Conservation (phyloP, 2,797 vertebrate genomes). For the Amphiprion clarkii region DNA sequence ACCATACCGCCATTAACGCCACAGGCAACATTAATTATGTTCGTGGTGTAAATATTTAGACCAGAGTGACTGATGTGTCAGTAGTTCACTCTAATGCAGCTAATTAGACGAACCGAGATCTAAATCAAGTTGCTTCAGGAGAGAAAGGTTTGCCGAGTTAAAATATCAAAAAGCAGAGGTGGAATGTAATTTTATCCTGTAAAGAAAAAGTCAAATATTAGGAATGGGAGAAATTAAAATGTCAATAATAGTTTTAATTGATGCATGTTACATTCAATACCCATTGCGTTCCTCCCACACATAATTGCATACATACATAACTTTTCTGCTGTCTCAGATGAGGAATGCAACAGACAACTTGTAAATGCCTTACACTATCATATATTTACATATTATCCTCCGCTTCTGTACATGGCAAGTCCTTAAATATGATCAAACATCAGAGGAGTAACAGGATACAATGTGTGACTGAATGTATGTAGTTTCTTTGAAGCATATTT, state of each 20-base stretch:
- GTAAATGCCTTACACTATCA: conserved; percentile 86
- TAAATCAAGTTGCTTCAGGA: not conserved
- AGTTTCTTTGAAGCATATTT: conserved; percentile 73
- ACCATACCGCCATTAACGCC: not conserved
- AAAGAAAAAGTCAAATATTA: conserved; percentile 52
- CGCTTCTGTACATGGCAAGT: conserved; percentile 89
- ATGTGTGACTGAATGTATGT: conserved; percentile 78
- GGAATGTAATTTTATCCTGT: conserved; percentile 21
- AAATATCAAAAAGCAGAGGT: conserved; percentile 15
- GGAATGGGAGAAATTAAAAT: conserved; percentile 70
- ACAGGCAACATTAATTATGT: not conserved
- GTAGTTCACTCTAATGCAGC: not conserved
- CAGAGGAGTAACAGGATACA: conserved; percentile 77
- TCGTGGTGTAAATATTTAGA: not conserved
- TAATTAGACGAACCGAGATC: not conserved
- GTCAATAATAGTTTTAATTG: conserved; percentile 95
- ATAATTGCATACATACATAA: conserved; percentile 90
- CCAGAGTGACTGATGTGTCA: not conserved
- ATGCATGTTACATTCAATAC: conserved; percentile 96
- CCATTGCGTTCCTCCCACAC: conserved; percentile 90
- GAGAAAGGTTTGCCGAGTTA: not conserved
- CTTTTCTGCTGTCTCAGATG: conserved; percentile 86
- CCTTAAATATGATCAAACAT: conserved; percentile 79
- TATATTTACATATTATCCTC: conserved; percentile 91
- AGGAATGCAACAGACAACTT: conserved; percentile 84